Conservation (phyloP, 2,888 invertebrate species). For the Dryococelus australis region DNA sequence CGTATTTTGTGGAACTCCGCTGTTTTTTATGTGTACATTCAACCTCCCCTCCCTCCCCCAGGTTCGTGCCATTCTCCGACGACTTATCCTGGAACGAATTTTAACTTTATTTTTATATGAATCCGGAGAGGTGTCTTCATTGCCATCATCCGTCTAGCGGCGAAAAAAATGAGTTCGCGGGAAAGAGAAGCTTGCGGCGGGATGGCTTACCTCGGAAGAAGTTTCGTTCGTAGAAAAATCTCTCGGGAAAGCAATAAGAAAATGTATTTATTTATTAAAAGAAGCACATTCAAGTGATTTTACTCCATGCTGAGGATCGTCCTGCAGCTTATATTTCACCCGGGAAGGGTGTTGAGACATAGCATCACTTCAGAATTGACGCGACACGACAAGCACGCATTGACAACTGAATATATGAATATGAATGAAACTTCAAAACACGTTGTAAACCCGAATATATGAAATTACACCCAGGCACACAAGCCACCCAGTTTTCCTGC, state of each 20-base stretch:
- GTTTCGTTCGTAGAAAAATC: background rate
- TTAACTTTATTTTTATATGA: conserved; percentile 16
- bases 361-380: too few species aligned
- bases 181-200: background rate
- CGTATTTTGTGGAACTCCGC: conserved; percentile 1
- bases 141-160: background rate
- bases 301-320: background rate
- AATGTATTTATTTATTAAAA: background rate
- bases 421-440: too few species aligned
- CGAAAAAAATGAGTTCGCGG: background rate
- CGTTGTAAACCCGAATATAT: too few species aligned
- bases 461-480: too few species aligned
- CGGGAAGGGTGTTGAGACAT: too few species aligned
- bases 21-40: background rate
- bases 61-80: background rate
- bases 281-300: background rate
- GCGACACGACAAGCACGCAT: too few species aligned
- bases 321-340: background rate
- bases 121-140: background rate
- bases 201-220: background rate
- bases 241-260: background rate
- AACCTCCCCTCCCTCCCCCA: background rate
- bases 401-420: too few species aligned
- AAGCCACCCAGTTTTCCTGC: too few species aligned
- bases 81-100: conserved; percentile 11